Evolutionary conservation across 2,113 vertebrate species (phyloP), one percentile per base, ranked within the genome.

Genomic region (Lophura nycthemera): DNA sequence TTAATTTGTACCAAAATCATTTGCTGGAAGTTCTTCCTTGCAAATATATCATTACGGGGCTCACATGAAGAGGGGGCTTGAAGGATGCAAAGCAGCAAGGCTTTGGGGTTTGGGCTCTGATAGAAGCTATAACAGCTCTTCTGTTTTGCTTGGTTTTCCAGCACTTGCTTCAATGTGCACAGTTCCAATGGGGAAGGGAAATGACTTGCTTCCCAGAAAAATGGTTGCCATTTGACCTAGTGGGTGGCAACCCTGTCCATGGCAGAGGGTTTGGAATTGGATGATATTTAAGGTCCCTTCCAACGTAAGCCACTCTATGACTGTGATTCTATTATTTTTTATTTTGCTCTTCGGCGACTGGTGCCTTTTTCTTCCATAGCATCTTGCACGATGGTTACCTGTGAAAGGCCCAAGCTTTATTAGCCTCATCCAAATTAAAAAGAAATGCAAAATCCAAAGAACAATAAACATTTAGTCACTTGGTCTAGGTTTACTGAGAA

Each of bases 371-470:
- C 64, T 74, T 36, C 13, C 22, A 47, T 47, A 47, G 50, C 50
- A 47, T 16, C 42, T 92, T 47, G 13, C 0, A 0, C 2, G 3
- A 25, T 1, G 1, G 10, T 1, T 1, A 38, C 69, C 56, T 3
- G 0, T 5, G 20, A 43, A 57, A 25, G 14, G 52, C 54, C 1
- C 57, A 6, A 48, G 13, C 54, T n/a, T 80, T 80, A 63, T 54
- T 75, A 85, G 13, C 42, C 36, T 74, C 60, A 11, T 22, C 19
- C 7, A 57, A 91, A 75, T 48, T 1, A 69, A 67, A 78, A 57
- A 78, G 25, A 42, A 78, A 75, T 7, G 48, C 20, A 32, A 63
- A 63, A 79, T 69, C 72, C 63, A 83, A 76, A 79, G 30, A 77
- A 21, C 45, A 88, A 34, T 57, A 34, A 89, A 16, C 29, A 29